Evolutionary conservation across 2,797 vertebrate genomes (phyloP), one percentile per base, ranked within the genome.

Genomic region (Chelon labrosus): DNA sequence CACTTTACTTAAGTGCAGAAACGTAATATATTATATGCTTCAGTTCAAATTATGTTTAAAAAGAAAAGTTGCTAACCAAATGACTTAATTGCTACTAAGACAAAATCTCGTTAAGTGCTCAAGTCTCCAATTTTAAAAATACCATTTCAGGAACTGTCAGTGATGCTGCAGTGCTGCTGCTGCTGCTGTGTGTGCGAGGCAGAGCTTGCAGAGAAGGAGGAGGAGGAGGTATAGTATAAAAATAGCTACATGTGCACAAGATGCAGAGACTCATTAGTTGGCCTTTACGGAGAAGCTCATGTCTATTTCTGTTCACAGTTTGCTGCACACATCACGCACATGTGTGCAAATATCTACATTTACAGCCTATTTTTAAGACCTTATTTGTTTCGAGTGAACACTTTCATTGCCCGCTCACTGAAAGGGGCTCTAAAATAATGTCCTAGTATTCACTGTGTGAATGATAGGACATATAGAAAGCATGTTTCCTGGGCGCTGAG

Each of bases 221-320:
- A 72, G 70, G 73, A 79, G 80, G 79, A 73, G 69, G 86, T 75
- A 72, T 22, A 37, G 75, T 73, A 27, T 90, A 93, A 84, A 91
- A 92, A 93, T 93, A 93, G 91, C 79, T 74, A 59, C 74, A 65
- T 88, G 79, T 77, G 69, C 75, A 75, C 75, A 89, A 61, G 84
- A 88, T 87, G 83, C 85, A 78, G 77, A 41, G 78, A 83, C 81
- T 92, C 89, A 90, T 91, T 90, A 92, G 83, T 78, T 82, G 82
- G 80, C 80, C 85, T 88, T 88, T 83, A 84, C 80, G 88, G 79
- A 84, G 62, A 31, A 80, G 89, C 84, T 86, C 80, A 60, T 55
- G 66, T 85, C 91, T 91, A 90, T 91, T 93, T 88, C 73, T 76
- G 82, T 68, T 70, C 76, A 61, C 78, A 47, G 55, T 52, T 58